Evolutionary conservation across 2,113 vertebrate genomes (phyloP).

Genomic region (Atherinomorus stipes): DNA sequence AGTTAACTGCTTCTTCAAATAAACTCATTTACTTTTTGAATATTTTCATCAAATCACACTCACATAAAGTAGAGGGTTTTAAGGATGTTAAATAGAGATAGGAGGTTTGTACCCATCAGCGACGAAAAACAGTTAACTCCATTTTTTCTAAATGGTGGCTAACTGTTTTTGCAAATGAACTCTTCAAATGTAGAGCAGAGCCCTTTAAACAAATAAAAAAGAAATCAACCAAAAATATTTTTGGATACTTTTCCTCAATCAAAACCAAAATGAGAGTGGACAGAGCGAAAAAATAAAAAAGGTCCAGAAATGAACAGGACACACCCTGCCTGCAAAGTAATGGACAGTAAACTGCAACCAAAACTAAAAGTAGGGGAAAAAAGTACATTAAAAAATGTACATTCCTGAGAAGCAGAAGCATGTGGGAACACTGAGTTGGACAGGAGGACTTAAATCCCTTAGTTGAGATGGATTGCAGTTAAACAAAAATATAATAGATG

Average conservation of each 20-base stretch:
- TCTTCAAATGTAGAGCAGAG: too few relatives aligned
- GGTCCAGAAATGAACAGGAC: constrained; percentile 34
- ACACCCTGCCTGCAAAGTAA: constrained; percentile 47
- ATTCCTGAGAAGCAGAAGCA: constrained; percentile 13
- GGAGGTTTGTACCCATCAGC: too few relatives aligned
- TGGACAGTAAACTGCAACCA: constrained; percentile 29
- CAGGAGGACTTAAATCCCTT: not conserved
- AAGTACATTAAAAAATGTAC: constrained; percentile 10
- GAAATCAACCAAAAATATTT: constrained; percentile 49
- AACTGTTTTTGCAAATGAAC: too few relatives aligned
- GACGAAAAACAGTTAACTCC: too few relatives aligned
- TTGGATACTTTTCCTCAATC: constrained; percentile 29
- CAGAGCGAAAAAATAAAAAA: constrained; percentile 3
- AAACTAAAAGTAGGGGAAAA: constrained; percentile 10
- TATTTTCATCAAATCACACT: too few relatives aligned
- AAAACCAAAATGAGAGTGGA: constrained; percentile 70
- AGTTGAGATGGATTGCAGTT: constrained; percentile 17
- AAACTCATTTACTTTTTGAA: too few relatives aligned
- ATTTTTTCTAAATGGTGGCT: too few relatives aligned
- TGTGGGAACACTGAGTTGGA: constrained; percentile 1
- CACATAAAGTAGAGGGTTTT: too few relatives aligned
- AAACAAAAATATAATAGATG: constrained; percentile 13
- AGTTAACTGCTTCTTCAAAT: too few relatives aligned
- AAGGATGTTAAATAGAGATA: too few relatives aligned
- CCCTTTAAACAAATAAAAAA: constrained; percentile 36